These are phyloP conservation scores for Calyptomena viridis DNA, from an alignment of 2,113 vertebrate genomes.

Conservation along the genomic window DNA sequence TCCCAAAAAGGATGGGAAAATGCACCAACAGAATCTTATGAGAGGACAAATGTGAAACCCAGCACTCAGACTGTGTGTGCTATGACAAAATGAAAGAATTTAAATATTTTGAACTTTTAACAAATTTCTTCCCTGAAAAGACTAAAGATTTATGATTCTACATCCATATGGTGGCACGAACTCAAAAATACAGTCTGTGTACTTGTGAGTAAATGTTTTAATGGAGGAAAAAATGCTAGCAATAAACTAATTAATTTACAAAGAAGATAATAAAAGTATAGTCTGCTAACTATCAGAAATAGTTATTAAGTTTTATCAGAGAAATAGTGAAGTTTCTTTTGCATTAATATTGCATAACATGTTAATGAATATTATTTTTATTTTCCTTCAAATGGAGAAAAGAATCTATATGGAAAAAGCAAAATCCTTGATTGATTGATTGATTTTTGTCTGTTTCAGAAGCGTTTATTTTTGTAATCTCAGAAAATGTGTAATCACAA, in stretches of 20 bases:
- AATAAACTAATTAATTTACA: background rate
- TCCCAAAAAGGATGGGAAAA: background rate
- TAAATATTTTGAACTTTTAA: background rate
- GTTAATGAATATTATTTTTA: background rate
- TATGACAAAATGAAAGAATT: background rate
- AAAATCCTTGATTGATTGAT: background rate
- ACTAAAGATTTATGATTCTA: background rate
- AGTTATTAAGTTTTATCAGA: background rate
- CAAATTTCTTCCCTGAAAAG: background rate
- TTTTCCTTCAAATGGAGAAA: background rate
- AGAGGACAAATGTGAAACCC: background rate
- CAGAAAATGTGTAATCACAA: background rate
- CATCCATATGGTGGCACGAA: too few species aligned
- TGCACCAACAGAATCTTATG: background rate
- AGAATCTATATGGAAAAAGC: background rate
- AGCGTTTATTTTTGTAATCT: background rate
- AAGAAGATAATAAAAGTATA: background rate
- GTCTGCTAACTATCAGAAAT: background rate
- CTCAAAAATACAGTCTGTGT: background rate
- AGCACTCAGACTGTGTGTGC: background rate
- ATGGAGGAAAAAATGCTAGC: background rate
- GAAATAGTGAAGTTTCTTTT: rapidly evolving
- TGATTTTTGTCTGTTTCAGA: background rate
- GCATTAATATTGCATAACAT: background rate
- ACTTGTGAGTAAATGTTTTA: background rate